These are phyloP conservation scores for Harmothoe impar DNA, from an alignment of 2,888 invertebrate genomes.

Conservation along the genomic window DNA sequence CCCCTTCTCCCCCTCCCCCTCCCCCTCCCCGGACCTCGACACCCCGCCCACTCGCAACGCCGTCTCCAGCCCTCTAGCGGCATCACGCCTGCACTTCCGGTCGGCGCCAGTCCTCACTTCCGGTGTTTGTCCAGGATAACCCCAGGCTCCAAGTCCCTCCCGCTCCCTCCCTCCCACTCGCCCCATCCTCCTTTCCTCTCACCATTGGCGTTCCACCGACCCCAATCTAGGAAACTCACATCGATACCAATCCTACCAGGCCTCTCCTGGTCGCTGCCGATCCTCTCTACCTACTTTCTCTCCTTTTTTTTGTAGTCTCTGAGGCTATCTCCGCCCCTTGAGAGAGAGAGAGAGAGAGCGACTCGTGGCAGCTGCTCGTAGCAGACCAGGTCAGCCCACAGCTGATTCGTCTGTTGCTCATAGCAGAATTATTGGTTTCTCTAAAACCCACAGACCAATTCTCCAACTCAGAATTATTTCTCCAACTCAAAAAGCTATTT, in stretches of 20 bases:
- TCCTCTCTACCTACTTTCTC: not conserved
- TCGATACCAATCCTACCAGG: not conserved
- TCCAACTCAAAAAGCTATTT: too few species aligned
- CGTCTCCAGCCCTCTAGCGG: not conserved
- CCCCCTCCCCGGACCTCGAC: not conserved
- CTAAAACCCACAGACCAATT: too few species aligned
- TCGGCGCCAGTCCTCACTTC: not conserved
- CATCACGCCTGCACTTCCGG: conserved; percentile 25
- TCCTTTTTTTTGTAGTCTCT: not conserved
- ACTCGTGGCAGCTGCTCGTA: not conserved
- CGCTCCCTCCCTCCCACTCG: too few species aligned
- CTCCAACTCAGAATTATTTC: too few species aligned
- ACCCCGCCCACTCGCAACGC: not conserved
- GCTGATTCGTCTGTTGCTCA: too few species aligned
- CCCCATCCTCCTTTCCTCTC: not conserved
- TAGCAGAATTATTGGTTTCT: too few species aligned
- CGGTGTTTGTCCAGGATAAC: conserved; percentile 4
- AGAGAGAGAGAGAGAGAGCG: not conserved
- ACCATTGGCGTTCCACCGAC: not conserved
- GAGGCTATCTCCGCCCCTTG: not conserved
- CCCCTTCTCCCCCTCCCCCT: not conserved
- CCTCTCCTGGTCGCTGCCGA: not conserved
- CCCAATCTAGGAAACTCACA: not conserved
- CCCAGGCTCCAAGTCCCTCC: too few species aligned
- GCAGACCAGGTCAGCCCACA: not conserved